Conservation (phyloP, 64 coral and sea anemone genomes). For the Dendronephthya gigantea region DNA sequence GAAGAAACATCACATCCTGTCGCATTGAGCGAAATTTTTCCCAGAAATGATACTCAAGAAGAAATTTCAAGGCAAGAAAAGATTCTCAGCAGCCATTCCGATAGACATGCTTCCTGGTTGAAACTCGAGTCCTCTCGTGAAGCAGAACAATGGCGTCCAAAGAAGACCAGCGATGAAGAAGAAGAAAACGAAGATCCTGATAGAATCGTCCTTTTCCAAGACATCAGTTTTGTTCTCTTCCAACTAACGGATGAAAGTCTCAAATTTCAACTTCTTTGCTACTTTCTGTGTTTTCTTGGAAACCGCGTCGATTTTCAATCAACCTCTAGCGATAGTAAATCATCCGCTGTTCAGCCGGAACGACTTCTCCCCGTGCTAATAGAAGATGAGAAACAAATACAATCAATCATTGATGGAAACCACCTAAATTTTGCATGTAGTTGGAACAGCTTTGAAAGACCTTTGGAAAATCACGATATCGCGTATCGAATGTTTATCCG, state of each 20-base stretch:
- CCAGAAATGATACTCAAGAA: neutral
- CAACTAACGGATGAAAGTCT: conserved; percentile 38
- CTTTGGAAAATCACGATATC: neutral
- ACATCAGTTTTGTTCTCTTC: conserved; percentile 70
- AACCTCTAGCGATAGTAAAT: neutral
- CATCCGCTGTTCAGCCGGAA: conserved; percentile 14
- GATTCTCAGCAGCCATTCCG: conserved; percentile 6
- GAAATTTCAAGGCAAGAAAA: neutral
- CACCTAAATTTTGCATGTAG: neutral
- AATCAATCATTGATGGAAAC: neutral
- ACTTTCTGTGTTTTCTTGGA: conserved; percentile 66
- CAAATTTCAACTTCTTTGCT: conserved; percentile 55
- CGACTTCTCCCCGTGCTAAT: neutral
- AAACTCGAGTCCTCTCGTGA: conserved; percentile 63
- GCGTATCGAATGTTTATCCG: neutral
- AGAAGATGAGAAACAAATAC: neutral
- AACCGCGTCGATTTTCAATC: neutral
- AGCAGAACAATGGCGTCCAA: conserved; percentile 54
- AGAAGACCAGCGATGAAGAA: conserved; percentile 57
- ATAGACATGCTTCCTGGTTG: conserved; percentile 45
- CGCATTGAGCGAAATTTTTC: neutral
- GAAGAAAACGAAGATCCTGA: conserved; percentile 93
- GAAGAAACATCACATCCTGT: neutral
- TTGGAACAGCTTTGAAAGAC: neutral
- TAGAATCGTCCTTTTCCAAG: conserved; percentile 83